Base-by-base conservation (phyloP, 2,888 invertebrate genomes). In the Melieria crassipennis region DNA sequence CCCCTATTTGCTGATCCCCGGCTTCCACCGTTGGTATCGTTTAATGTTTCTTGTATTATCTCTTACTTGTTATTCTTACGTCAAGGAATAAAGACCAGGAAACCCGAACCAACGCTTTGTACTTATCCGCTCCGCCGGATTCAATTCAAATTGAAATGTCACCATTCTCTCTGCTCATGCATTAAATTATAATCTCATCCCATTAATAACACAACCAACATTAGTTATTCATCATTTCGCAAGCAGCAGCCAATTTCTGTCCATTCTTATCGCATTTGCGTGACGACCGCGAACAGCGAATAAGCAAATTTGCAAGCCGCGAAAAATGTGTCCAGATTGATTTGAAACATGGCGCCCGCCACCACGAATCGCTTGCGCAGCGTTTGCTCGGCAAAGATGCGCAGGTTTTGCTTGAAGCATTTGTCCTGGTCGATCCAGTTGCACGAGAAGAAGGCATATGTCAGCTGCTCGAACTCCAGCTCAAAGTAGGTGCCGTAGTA, bases 401-500 rank as follows among this genome's bases (percentile, higher is more conserved):
- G 30, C 13, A 73, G 45, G 63, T 69, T 71, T 10, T 48, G 52
- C 13, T 66, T 61, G 50, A 73, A 71, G 7, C 9, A 47, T 3
- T 13, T 47, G 50, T 50, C 58, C 63, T 69, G 68, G 48, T 64
- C 56, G 47, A 65, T 42, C 70, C 70, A 73, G 48, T 78, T 73
- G 73, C 70, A 74, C 3, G 68, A 63, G 55, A 69, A 74, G 6
- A 72, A 48, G 42, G 67, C 47, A 47, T 64, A 50, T 4, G 71
- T 56, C 42, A 74, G 47, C 10, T 58, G 11, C 1, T 67, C 65
- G 46, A 72, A 72, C 43, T 72, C 74, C 42, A 47, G 4, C n/a
- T 74, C 67, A 42, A 72, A 67, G 9, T 45, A 30, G 11, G 63
- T 74, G 46, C 72, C 72, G 16, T 47, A 74, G 45, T 72, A 72